A percentile compares a stretch with the other conserved stretches of the same genome.
These are phyloP conservation scores for Drosophila nigromelanica DNA, from an alignment of 1,140 invertebrate species.

Conservation along the genomic window DNA sequence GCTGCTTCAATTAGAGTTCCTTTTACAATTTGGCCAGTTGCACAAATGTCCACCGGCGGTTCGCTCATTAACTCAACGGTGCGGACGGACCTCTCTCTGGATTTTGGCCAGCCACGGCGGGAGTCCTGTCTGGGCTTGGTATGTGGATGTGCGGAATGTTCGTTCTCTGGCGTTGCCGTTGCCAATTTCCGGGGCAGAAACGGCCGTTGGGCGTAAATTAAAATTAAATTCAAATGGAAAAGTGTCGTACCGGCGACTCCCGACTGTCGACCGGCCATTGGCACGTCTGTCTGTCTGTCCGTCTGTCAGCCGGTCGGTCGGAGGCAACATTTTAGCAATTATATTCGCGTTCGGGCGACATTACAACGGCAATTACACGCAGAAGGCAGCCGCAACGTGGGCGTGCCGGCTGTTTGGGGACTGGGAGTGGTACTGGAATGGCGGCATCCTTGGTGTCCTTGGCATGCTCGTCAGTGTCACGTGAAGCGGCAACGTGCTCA, in stretches of 20 bases:
- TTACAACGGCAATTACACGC: slow-evolving; percentile 81
- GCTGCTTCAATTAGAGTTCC: slow-evolving; percentile 69
- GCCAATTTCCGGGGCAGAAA: slow-evolving; percentile 72
- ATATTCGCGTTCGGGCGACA: slow-evolving; percentile 79
- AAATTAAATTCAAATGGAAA: slow-evolving; percentile 82
- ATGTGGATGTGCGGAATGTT: slow-evolving; percentile 7
- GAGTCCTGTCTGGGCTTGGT: too few species aligned
- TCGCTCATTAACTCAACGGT: slow-evolving; percentile 76
- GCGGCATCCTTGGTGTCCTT: slow-evolving; percentile 37
- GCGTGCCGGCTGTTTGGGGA: not conserved
- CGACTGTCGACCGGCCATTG: slow-evolving; percentile 49
- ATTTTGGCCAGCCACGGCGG: slow-evolving; percentile 38
- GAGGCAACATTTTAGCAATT: slow-evolving; percentile 81
- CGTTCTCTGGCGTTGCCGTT: slow-evolving; percentile 49
- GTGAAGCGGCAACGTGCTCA: slow-evolving; percentile 75
- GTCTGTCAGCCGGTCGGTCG: slow-evolving; percentile 39
- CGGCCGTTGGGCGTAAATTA: slow-evolving; percentile 76
- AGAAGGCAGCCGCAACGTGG: slow-evolving; percentile 59
- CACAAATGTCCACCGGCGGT: slow-evolving; percentile 58
- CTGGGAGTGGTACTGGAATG: not conserved
- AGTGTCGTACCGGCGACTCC: slow-evolving; percentile 56
- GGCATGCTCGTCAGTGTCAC: slow-evolving; percentile 68
- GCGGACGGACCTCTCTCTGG: slow-evolving; percentile 55
- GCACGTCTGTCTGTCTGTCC: slow-evolving; percentile 50
- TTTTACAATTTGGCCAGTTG: slow-evolving; percentile 62